Evolutionary conservation across 2,113 vertebrate genomes (phyloP).

Genomic region (Psittacula cyanocephala): DNA sequence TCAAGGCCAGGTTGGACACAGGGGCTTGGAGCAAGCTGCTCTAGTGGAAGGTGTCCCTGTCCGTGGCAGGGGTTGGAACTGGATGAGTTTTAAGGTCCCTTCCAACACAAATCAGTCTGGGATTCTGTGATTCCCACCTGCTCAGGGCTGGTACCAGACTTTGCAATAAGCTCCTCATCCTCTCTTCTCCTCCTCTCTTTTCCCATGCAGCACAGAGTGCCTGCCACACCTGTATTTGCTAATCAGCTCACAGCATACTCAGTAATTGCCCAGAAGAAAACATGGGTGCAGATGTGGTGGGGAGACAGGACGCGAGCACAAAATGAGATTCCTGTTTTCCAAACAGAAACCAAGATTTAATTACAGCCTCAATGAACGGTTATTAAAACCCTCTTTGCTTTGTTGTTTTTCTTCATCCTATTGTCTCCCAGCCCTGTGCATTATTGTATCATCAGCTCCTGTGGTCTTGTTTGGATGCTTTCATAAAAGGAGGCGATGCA

Average conservation of each 20-base stretch:
- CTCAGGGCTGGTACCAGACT: neutral
- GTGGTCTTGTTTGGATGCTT: constrained; percentile 67
- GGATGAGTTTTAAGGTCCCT: neutral
- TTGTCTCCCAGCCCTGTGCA: constrained; percentile 71
- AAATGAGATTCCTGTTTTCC: constrained; percentile 83
- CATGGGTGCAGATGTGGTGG: constrained; percentile 72
- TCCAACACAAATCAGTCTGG: neutral
- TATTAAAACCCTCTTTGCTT: constrained; percentile 74
- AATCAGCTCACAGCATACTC: constrained; percentile 58
- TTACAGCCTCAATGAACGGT: constrained; percentile 76
- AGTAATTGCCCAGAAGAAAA: constrained; percentile 72
- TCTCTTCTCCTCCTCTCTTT: neutral
- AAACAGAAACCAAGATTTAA: constrained; percentile 81
- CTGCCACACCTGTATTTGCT: constrained; percentile 75
- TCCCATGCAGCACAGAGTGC: neutral
- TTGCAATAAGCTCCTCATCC: neutral
- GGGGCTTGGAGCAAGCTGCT: neutral
- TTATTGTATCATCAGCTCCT: constrained; percentile 73
- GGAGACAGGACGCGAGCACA: constrained; percentile 10
- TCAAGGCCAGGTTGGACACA: too few species aligned
- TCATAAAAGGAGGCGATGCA: constrained; percentile 66
- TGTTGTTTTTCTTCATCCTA: constrained; percentile 61
- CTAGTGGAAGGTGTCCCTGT: neutral
- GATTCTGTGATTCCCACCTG: neutral
- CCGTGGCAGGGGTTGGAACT: neutral